Evolutionary conservation across 2,888 invertebrate genomes (phyloP).

Genomic region (Chymomyza amoena): DNA sequence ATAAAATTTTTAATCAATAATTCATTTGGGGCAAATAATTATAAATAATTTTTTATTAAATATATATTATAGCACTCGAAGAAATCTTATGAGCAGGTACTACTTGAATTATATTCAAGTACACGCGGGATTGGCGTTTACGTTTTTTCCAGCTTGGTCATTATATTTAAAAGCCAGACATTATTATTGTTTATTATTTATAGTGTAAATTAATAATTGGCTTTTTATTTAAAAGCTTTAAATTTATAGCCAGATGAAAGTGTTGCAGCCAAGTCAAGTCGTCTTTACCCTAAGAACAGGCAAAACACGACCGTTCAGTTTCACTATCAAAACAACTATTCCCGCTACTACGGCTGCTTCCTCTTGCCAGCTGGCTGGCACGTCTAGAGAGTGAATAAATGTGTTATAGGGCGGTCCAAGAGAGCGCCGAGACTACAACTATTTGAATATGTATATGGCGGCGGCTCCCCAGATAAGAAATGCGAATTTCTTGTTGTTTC

Average conservation of each 20-base stretch:
- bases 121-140: slow-evolving; percentile 1
- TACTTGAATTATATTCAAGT: slow-evolving; percentile 5
- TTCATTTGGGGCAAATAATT: background rate
- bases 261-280: slow-evolving; percentile 46
- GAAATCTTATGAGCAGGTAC: background rate
- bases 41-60: background rate
- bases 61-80: background rate
- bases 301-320: slow-evolving; percentile 25
- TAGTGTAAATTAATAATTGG: slow-evolving; percentile 21
- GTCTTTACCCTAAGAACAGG: slow-evolving; percentile 32
- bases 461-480: background rate
- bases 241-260: slow-evolving; percentile 17
- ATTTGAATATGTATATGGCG: slow-evolving; percentile 35
- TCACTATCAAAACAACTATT: slow-evolving; percentile 36
- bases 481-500: background rate
- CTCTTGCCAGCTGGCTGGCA: background rate
- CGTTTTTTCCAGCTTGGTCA: slow-evolving; percentile 26
- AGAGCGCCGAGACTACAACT: slow-evolving; percentile 19
- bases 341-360: background rate
- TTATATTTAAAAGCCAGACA: slow-evolving; percentile 17
- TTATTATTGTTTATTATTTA: slow-evolving; percentile 32
- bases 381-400: background rate
- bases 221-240: background rate
- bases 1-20: background rate
- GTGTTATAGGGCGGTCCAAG: background rate